These are phyloP conservation scores for Montipora efflorescens DNA, from an alignment of 64 coral and sea anemone species.

Conservation along the genomic window DNA sequence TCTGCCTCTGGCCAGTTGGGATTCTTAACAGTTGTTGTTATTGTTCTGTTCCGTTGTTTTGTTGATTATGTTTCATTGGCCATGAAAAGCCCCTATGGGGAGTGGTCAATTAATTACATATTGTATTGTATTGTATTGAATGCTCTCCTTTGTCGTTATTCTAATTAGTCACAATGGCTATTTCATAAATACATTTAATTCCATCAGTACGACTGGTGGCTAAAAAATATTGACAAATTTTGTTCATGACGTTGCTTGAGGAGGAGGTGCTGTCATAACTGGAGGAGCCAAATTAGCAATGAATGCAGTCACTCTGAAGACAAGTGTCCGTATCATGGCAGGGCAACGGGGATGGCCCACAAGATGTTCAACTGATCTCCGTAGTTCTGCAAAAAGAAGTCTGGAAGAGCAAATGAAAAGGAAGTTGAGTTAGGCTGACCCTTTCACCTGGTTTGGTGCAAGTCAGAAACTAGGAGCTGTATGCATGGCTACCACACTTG, in stretches of 20 bases:
- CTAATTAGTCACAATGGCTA: too few species aligned
- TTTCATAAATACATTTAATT: neutral
- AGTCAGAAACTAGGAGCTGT: neutral
- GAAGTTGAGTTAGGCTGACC: neutral
- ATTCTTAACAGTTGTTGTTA: too few species aligned
- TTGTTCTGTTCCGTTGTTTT: too few species aligned
- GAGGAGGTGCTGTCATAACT: constrained; percentile 10
- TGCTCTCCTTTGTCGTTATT: too few species aligned
- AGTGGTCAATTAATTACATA: too few species aligned
- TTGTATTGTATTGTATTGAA: too few species aligned
- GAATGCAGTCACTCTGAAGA: constrained; percentile 76
- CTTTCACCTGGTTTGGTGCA: neutral
- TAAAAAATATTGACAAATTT: neutral
- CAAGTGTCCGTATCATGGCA: constrained; percentile 56
- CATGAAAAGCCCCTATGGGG: too few species aligned
- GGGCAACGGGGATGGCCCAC: constrained; percentile 86
- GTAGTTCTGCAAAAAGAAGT: constrained; percentile 87
- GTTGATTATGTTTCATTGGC: too few species aligned
- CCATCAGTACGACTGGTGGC: too few species aligned
- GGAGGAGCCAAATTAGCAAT: constrained; percentile 86
- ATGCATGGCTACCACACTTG: too few species aligned
- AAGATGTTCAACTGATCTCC: constrained; percentile 68
- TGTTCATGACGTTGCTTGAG: constrained; percentile 21
- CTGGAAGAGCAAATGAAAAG: constrained; percentile 51
- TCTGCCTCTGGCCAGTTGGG: too few species aligned